Base-by-base conservation (phyloP, 2,113 vertebrate genomes). In the Enhydra lutris region DNA sequence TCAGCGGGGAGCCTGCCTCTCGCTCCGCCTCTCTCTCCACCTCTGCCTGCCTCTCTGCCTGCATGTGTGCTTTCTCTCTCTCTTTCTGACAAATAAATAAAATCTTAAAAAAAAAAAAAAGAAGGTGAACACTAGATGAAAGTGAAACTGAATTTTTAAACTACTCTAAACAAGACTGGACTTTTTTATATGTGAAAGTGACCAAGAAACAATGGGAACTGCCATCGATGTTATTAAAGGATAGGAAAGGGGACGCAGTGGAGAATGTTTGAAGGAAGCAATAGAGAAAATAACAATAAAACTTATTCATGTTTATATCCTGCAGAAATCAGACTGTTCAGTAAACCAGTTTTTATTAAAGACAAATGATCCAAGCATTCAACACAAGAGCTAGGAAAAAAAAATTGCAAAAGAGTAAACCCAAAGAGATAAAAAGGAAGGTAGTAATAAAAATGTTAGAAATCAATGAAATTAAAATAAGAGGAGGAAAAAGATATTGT, bases 341-440 rank as follows among this genome's bases (percentile, higher is more conserved):
- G 24, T 61, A 83, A 93, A 80, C n/a, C 29, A 55, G 73, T 36
- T 73, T 94, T 91, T 91, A 94, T 86, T 86, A 91, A 96, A 96
- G 73, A 91, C n/a, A 94, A 91, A 94, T 45, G 52, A 86, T 59
- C 23, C 80, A 91, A 57, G 42, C 21, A 73, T 55, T 94, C 81
- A 86, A 73, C 24, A 91, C 45, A 65, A 80, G 63, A 57, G 67
- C 50, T 52, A 71, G 52, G 52, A 36, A 87, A 82, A 78, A 78
- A 93, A 47, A 59, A 79, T 29, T 69, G 3, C 36, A 91, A 63
- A 88, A 11, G 23, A 82, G 2, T 89, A 94, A 90, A 80, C 14
- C 34, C 42, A 73, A 90, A 29, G 17, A 86, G 21, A 89, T 69
- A 63, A 86, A 83, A 71, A 50, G 45, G 31, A 95, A 90, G 69